Base-by-base conservation (phyloP, 1,140 invertebrate genomes). In the Heliothis subflexa region DNA sequence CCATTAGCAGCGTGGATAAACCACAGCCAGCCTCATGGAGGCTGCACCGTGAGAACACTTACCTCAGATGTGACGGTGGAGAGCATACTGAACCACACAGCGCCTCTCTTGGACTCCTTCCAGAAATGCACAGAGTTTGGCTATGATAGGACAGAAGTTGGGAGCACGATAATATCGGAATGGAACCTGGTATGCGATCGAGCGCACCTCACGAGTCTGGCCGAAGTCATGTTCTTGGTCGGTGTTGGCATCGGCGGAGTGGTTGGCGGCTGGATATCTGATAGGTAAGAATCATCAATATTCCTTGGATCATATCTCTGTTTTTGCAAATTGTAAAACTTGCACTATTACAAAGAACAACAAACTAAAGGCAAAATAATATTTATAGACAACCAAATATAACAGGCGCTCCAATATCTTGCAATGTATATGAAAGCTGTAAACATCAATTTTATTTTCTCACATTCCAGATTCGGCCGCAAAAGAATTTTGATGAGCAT, bases 401-500 rank as follows among this genome's bases (percentile, higher is more conserved):
- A 33, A 0, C 33, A 2, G 9, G 4, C 9, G 5, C 33, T 0
- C 7, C 0, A 40, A 9, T 40, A 40, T 40, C n/a, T n/a, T n/a
- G n/a, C n/a, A n/a, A n/a, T n/a, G n/a, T n/a, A n/a, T n/a, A n/a
- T n/a, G n/a, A n/a, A n/a, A n/a, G n/a, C 33, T 40, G 33, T 40
- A 40, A 13, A 2, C 14, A 21, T 10, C 9, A 47, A 21, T 57
- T 7, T 73, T 75, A 78, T 64, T 59, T 64, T 66, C 16, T 52
- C 2, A 52, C 47, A 61, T 91, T 90, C 13, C 84, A 96, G 96
- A 89, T 97, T 96, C 84, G 97, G 97, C 9, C 95, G 97, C 76
- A 98, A 98, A 92, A 95, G 94, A 61, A 97, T 97, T 52, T 90
- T 98, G 62, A 96, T 98, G 91, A 90, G 96, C 40, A 96, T 97